Evolutionary conservation across 1,140 invertebrate species (phyloP), one percentile per base, ranked within the genome.

Genomic region (Orchestia grillus): DNA sequence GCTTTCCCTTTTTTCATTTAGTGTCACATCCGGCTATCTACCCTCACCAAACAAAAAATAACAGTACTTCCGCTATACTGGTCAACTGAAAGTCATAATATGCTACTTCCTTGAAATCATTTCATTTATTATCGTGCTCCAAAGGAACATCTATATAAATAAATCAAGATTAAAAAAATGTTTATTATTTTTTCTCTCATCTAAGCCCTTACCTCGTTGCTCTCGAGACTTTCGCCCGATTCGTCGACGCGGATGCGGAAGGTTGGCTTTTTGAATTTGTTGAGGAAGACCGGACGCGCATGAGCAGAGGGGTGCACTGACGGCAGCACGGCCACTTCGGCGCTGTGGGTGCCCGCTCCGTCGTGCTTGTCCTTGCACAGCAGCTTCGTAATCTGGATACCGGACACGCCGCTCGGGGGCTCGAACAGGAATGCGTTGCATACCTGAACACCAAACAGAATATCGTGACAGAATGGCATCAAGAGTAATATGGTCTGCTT

Each of bases 181-280:
- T n/a, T n/a, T n/a, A n/a, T n/a, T n/a, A n/a, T n/a, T n/a, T n/a
- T n/a, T n/a, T n/a, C n/a, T n/a, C n/a, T n/a, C n/a, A n/a, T n/a
- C n/a, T n/a, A n/a, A n/a, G 43, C 11, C 40, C 95, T 88, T 45
- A 95, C 96, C 96, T 96, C 96, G 44, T 96, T 96, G 87, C 96
- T 96, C 87, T 96, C 96, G 28, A 91, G 44, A 41, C 96, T 96
- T 45, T 96, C 96, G 41, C 87, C 45, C 28, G 87, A 91, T 40
- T 90, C 43, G n/a, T 90, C 47, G 36, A 94, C 43, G 28, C 87
- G 96, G 36, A 47, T 44, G 28, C 96, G 15, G 96, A 91, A 96
- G 16, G 87, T 45, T 44, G 92, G 92, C 92, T 94, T 94, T 44
- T 45, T n/a, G 95, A 95, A 95, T 40, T 87, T 87, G n/a, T 77